phyloP scores from a whole-genome alignment of 2,888 invertebrate genomes.

The Loripinus fragilis region DNA sequence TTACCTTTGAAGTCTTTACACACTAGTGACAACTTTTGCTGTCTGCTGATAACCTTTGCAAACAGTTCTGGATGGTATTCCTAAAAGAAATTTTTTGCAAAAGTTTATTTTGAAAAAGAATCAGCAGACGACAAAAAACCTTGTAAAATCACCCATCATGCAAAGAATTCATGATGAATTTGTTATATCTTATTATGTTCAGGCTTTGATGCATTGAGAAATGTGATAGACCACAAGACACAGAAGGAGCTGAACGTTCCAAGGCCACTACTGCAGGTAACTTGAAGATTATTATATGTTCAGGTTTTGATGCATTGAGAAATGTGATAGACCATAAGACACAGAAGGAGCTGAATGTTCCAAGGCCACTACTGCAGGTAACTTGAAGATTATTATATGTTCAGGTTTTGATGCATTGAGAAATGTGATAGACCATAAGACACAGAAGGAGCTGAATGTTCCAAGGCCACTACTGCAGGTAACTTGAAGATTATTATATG shows the following conservation, averaged over 20 bases:
- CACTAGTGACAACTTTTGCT: no score
- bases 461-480: slow-evolving; percentile 88
- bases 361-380: slow-evolving; percentile 88
- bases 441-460: slow-evolving; percentile 87
- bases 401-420: slow-evolving; percentile 90
- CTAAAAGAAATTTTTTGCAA: no score
- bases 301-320: slow-evolving; percentile 90
- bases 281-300: no score
- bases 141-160: no score
- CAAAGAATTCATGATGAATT: no score
- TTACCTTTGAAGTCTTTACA: no score
- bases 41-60: no score
- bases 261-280: slow-evolving; percentile 88
- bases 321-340: slow-evolving; percentile 89
- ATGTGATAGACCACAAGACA: slow-evolving; percentile 88
- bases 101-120: no score
- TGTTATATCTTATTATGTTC: no score
- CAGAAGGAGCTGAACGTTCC: slow-evolving; percentile 87
- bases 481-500: slow-evolving; percentile 13
- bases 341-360: slow-evolving; percentile 87
- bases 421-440: slow-evolving; percentile 89
- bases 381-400: no score
- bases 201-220: slow-evolving; percentile 90
- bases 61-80: no score
- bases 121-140: no score